Evolutionary conservation across 2,888 invertebrate species (phyloP).

Genomic region (Meloe dianella): DNA sequence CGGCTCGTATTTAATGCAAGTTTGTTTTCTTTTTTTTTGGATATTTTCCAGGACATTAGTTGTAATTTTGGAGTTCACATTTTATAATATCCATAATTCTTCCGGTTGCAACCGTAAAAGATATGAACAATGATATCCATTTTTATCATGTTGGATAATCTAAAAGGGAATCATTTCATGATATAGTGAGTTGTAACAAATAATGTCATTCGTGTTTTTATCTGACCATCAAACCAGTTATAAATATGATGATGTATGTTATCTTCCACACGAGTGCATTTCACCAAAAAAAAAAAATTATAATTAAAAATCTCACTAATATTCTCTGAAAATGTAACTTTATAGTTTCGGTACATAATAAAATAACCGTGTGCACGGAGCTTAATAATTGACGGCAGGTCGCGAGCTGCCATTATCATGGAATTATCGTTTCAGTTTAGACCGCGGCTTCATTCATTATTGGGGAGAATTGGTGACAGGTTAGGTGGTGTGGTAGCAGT

Average conservation of each 20-base stretch:
- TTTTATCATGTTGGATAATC: conserved; percentile 3
- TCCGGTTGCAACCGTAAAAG: conserved; percentile 7
- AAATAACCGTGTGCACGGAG: conserved; percentile 18
- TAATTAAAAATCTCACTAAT: background rate
- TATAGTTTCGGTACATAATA: background rate
- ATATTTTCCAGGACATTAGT: conserved; percentile 7
- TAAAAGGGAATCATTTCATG: conserved; percentile 6
- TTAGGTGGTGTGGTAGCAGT: conserved; percentile 38
- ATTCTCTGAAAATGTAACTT: background rate
- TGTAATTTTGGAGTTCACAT: background rate
- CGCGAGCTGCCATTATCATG: conserved; percentile 63
- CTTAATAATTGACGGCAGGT: conserved; percentile 56
- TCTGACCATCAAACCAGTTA: conserved; percentile 4
- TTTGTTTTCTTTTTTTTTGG: background rate
- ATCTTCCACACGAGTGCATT: background rate
- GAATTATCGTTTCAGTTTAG: conserved; percentile 61
- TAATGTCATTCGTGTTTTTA: conserved; percentile 6
- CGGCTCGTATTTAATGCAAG: background rate
- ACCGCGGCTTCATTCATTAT: conserved; percentile 59
- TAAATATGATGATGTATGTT: conserved; percentile 1
- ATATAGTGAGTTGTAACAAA: conserved; percentile 2
- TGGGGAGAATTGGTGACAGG: conserved; percentile 52
- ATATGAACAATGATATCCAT: background rate
- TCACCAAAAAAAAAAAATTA: background rate
- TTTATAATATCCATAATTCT: conserved; percentile 2